A percentile compares a stretch with the other conserved stretches of the same genome.
Evolutionary conservation across 2,888 invertebrate species (phyloP).

Genomic region (Sceliomorpha sp.): DNA sequence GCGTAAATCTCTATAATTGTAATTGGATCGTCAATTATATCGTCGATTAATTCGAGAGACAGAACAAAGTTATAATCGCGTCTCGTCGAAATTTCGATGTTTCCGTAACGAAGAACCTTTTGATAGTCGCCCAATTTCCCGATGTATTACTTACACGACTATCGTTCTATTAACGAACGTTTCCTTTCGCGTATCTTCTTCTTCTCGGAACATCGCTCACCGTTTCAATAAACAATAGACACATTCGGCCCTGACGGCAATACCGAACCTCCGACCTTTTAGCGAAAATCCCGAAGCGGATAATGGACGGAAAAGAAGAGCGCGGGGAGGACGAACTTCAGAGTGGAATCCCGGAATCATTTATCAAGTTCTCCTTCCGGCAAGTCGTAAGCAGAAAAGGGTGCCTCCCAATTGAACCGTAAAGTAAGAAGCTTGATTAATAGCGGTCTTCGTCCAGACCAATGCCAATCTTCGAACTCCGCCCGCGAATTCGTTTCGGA

Average conservation of each 20-base stretch:
- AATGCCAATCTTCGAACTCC: slow-evolving; percentile 13
- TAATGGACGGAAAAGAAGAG: slow-evolving; percentile 45
- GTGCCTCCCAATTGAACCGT: slow-evolving; percentile 42
- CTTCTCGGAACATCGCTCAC: no score
- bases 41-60: no score
- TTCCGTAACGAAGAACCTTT: no score
- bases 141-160: no score
- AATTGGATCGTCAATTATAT: no score
- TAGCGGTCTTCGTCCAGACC: slow-evolving; percentile 33
- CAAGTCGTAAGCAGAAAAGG: slow-evolving; percentile 53
- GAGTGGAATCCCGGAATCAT: slow-evolving; percentile 43
- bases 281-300: slow-evolving; percentile 42
- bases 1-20: no score
- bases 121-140: no score
- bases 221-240: no score
- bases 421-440: slow-evolving; percentile 54
- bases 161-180: no score
- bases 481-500: slow-evolving; percentile 31
- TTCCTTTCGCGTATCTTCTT: no score
- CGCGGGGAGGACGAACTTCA: slow-evolving; percentile 34
- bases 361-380: slow-evolving; percentile 50
- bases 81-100: no score
- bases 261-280: slow-evolving; percentile 45
- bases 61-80: no score
- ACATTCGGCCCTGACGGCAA: slow-evolving; percentile 48